A percentile compares a stretch with the other conserved stretches of the same genome.
Evolutionary conservation across 2,113 vertebrate species (phyloP).

Genomic region (Coptodon bakossiorum): DNA sequence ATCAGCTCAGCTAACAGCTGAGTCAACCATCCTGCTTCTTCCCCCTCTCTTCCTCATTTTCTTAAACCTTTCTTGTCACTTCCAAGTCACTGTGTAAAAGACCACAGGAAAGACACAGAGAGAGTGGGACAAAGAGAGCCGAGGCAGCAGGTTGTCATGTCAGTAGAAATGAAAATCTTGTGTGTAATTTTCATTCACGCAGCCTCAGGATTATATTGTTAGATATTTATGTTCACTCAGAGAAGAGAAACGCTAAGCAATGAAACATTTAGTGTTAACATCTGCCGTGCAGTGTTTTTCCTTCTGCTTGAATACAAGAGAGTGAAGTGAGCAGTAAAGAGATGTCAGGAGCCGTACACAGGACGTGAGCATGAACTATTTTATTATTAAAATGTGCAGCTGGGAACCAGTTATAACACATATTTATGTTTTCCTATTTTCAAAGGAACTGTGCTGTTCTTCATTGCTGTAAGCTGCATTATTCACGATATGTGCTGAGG

Average conservation of each 20-base stretch:
- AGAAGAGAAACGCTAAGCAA: neutral
- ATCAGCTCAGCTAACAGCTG: constrained; percentile 63
- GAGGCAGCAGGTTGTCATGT: neutral
- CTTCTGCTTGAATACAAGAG: neutral
- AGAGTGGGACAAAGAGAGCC: neutral
- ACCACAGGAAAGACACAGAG: neutral
- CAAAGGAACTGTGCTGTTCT: neutral
- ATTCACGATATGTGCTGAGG: constrained; percentile 1
- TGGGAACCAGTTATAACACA: neutral
- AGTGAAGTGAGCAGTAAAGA: neutral
- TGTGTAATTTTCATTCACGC: neutral
- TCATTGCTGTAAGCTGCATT: constrained; percentile 21
- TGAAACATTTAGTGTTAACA: neutral
- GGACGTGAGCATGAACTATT: neutral
- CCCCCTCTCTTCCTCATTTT: neutral
- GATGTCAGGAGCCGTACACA: neutral
- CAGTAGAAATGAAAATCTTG: neutral
- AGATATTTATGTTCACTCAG: neutral
- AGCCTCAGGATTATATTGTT: neutral
- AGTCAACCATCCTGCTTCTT: constrained; percentile 52
- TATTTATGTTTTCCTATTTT: neutral
- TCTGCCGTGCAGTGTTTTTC: neutral
- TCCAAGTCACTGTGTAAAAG: constrained; percentile 32
- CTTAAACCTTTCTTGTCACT: neutral
- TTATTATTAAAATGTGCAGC: neutral